A percentile compares a stretch with the other conserved stretches of the same genome.
Conservation (phyloP, 2,888 invertebrate genomes). For the Conops quadrifasciatus region DNA sequence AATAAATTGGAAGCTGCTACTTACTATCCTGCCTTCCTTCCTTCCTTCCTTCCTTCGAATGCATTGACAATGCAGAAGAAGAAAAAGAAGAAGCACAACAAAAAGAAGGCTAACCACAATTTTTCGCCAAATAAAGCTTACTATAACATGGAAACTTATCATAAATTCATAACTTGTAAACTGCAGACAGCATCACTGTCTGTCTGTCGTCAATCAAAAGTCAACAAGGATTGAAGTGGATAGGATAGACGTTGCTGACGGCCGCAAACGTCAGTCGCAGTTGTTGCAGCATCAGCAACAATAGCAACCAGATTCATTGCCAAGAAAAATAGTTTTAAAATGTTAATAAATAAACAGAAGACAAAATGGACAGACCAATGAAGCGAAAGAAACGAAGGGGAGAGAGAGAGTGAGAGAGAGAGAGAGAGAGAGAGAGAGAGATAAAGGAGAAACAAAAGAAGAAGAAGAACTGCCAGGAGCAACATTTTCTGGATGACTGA, state of each 20-base stretch:
- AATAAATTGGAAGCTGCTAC: neutral
- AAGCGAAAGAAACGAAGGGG: neutral
- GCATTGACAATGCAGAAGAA: neutral
- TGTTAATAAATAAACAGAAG: constrained; percentile 28
- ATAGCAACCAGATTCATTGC: constrained; percentile 29
- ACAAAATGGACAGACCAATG: too few relatives aligned
- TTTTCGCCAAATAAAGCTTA: constrained; percentile 19
- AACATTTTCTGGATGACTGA: constrained; percentile 5
- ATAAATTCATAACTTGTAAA: constrained; percentile 25
- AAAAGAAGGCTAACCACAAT: neutral
- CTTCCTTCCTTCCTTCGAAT: neutral
- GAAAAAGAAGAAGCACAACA: too few relatives aligned
- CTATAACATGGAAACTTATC: constrained; percentile 17
- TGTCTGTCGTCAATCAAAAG: neutral
- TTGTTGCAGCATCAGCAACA: neutral
- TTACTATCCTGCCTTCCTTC: too few relatives aligned
- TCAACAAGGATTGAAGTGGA: constrained; percentile 16
- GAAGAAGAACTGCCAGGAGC: neutral
- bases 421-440: neutral
- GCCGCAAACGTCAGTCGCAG: neutral
- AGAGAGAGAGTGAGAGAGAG: neutral
- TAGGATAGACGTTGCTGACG: neutral
- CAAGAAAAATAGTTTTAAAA: constrained; percentile 21
- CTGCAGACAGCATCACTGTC: constrained; percentile 11
- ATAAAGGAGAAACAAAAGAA: neutral